Base-by-base conservation (phyloP, 1,140 invertebrate species). In the Sinonovacula constricta region DNA sequence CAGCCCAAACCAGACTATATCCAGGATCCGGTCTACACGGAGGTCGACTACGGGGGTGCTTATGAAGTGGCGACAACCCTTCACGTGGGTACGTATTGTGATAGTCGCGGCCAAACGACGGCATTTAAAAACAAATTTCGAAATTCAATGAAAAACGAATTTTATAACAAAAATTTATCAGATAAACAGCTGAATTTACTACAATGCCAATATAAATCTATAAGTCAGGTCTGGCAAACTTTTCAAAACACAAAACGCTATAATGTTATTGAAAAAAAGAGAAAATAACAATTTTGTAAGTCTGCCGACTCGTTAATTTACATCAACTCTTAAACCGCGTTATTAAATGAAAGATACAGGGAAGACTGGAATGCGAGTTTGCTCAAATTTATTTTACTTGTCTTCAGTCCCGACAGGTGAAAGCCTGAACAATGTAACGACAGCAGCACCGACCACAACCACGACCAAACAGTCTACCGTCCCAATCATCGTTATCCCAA, bases 31-130 rank as follows among this genome's bases (percentile, higher is more conserved):
- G 49, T 51, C 2, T 78, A 63, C 31, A 26, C 28, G 3, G 51
- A 53, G 4, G 26, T 59, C 14, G 75, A 78, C 57, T 78, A 78
- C 39, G 75, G 75, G 10, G 70, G 66, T 54, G 66, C 75, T n/a
- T 78, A 78, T 34, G 75, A 78, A 15, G 33, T 66, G 4, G 72
- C 22, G 18, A 54, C 51, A 7, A 76, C 62, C n/a, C 15, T 33
- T 33, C 26, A 7, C 28, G 33, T 24, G 24, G 30, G 24, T 65
- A 65, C 10, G 28, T 26, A 33, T 12, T 3, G 2, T 65, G 1
- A 31, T n/a, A 4, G n/a, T 33, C 33, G 22, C 33, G 22, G 24
- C 3, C 28, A 36, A 3, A 36, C 4, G 3, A n/a, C 2, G 1
- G 26, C 33, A 33, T 7, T 36, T n/a, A 33, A 24, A n/a, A n/a